Percentiles rank a stretch among this genome's conserved stretches.
Evolutionary conservation across 2,797 vertebrate genomes (phyloP).

Genomic region (Sebastes itinus): DNA sequence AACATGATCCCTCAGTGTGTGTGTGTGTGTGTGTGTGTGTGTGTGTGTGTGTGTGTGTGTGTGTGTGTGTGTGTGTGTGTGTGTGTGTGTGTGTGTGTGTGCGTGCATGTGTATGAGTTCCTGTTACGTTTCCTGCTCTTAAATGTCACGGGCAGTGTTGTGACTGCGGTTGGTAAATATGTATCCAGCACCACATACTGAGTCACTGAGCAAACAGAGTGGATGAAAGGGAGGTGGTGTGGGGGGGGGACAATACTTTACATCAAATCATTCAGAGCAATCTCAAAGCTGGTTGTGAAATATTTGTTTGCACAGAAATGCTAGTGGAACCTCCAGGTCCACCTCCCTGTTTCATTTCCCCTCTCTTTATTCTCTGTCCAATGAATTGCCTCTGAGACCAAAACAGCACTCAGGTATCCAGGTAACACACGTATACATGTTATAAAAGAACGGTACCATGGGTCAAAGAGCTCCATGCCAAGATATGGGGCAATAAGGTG

Average conservation of each 20-base stretch:
- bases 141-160: conserved; percentile 16
- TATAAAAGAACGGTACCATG: neutral
- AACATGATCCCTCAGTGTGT: neutral
- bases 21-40: neutral
- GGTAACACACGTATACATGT: conserved; percentile 2
- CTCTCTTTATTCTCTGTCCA: neutral
- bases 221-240: neutral
- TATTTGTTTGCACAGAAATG: neutral
- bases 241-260: neutral
- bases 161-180: conserved; percentile 35
- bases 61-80: too few species aligned
- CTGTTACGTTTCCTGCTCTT: conserved; percentile 35
- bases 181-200: conserved; percentile 2
- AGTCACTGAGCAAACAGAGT: conserved; percentile 37
- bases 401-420: neutral
- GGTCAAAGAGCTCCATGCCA: neutral
- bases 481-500: neutral
- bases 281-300: neutral
- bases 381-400: neutral
- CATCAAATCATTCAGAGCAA: neutral
- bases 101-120: neutral
- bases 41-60: rapidly evolving
- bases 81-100: neutral
- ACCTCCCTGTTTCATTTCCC: too few species aligned
- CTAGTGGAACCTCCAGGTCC: neutral